Conservation (phyloP, 2,888 invertebrate genomes). For the Antheraea assamensis region DNA sequence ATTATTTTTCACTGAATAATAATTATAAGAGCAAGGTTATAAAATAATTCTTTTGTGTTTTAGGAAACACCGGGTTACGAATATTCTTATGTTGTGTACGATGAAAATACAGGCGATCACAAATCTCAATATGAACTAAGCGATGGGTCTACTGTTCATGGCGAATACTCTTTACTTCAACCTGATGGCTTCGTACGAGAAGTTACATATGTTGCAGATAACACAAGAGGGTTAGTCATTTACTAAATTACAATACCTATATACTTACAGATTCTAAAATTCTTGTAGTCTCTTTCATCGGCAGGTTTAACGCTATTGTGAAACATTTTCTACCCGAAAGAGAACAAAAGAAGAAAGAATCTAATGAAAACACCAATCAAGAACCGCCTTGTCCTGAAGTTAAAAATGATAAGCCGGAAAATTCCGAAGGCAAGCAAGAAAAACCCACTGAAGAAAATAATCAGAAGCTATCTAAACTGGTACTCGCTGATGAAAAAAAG, state of each 20-base stretch:
- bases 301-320: conserved; percentile 71
- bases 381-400: conserved; percentile 47
- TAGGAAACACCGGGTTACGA: conserved; percentile 60
- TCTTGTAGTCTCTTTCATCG: conserved; percentile 21
- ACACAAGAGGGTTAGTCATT: conserved; percentile 68
- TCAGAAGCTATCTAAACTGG: conserved; percentile 15
- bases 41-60: conserved; percentile 24
- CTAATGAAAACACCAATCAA: conserved; percentile 25
- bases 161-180: conserved; percentile 78
- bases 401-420: conserved; percentile 53
- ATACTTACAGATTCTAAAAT: conserved; percentile 15
- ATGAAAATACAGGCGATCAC: conserved; percentile 79
- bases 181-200: conserved; percentile 79
- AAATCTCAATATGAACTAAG: conserved; percentile 78
- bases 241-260: conserved; percentile 22
- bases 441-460: conserved; percentile 11
- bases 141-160: conserved; percentile 78
- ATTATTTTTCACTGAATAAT: conserved; percentile 18
- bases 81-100: conserved; percentile 80
- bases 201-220: conserved; percentile 80
- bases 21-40: background rate
- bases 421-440: conserved; percentile 26
- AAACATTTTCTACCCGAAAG: conserved; percentile 57
- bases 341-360: conserved; percentile 32
- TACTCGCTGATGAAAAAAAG: conserved; percentile 5